Base-by-base conservation (phyloP, 2,113 vertebrate genomes). In the Zosterops hypoxanthus region DNA sequence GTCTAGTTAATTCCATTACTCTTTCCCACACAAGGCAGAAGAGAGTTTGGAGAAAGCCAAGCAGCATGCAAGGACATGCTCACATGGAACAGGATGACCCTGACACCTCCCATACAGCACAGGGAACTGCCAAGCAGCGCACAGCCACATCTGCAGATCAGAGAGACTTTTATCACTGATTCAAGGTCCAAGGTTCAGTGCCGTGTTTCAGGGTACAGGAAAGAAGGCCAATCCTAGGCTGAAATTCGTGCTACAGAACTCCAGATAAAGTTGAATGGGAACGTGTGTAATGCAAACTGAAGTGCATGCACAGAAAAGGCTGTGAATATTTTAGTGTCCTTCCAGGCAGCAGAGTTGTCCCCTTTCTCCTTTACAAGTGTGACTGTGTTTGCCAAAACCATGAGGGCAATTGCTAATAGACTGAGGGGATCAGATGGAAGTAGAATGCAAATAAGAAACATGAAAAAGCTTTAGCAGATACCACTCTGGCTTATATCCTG, bases 161-260 rank as follows among this genome's bases (percentile, higher is more conserved):
- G 52, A 65, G 25, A 55, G 24, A 47, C 60, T 11, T 36, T 72
- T 39, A 53, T 17, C 21, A 11, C 0, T 11, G 63, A 66, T 31
- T 86, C 80, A 73, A 75, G 88, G 91, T 92, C 86, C 92, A 91
- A 64, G n/a, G 94, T 78, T 92, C 80, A 86, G 46, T 68, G 60
- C 44, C 22, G 46, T 20, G 61, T 83, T 65, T 26, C 42, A 60
- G 21, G 56, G 36, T 23, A 50, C 14, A 42, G n/a, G 42, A 83
- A 72, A 81, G 42, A 60, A 41, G 41, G 65, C 42, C 61, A 82
- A 28, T 36, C 23, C 36, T 20, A 39, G 50, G 4, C 66, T 63
- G 60, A 68, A 69, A 24, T 53, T n/a, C 1, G 1, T n/a, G 19
- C 36, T 39, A 33, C 36, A 76, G 61, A 91, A 69, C 80, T 49